Evolutionary conservation across 2,113 vertebrate genomes (phyloP), one percentile per base, ranked within the genome.

Genomic region (Lanius ludovicianus): DNA sequence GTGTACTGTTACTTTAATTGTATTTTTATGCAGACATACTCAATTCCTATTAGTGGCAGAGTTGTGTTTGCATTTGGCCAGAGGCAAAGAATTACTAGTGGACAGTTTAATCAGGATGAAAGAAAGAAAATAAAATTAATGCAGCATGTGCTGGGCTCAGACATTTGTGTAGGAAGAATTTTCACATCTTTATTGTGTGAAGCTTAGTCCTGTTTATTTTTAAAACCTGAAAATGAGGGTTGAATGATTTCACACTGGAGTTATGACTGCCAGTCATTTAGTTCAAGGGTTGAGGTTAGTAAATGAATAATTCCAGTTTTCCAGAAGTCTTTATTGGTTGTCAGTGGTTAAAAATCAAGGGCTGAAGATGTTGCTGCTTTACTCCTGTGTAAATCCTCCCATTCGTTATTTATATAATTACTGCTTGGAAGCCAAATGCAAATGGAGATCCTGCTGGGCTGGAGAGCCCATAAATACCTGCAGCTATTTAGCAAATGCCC

Each of bases 101-200:
- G 96, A 96, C 94, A 96, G 95, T 97, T 97, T 97, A 97, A 97
- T 97, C 93, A 89, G 96, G 84, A 96, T 94, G 95, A 96, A 97
- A 96, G 95, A 90, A 92, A 74, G 92, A 91, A 97, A 97, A 97
- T 95, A 90, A 97, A 97, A 97, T 96, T 96, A 96, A 97, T 96
- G 94, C 94, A 96, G 96, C 96, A 91, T 97, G 93, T 7, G 5
- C 70, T 50, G 59, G 69, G 84, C 87, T 95, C 87, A 93, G 93
- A 86, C 63, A 52, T 97, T 96, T 70, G 13, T 39, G 46, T 41
- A 92, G 67, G 89, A 91, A 87, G 87, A 88, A 47, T 95, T 95
- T 94, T 91, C 85, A 71, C 94, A 71, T 96, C 85, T 94, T 96
- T 95, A 84, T 80, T 90, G 77, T 49, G 69, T 88, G 93, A 87